Conservation (phyloP, 1,140 invertebrate species). For the Phymorhynchus buccinoides region DNA sequence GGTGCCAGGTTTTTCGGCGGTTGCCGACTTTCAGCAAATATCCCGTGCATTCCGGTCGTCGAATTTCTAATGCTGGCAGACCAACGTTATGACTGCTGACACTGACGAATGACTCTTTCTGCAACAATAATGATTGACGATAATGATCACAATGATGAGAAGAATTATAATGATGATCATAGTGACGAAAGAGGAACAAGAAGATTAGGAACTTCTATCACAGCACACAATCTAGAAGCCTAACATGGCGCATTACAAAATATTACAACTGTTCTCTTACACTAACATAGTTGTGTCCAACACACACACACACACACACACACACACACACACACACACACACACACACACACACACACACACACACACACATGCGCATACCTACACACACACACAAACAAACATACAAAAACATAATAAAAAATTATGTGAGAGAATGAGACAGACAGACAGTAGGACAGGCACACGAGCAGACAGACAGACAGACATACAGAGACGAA, state of each 20-base stretch:
- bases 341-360: neutral
- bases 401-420: neutral
- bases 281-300: too few species aligned
- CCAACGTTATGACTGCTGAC: constrained; percentile 76
- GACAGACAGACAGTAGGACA: neutral
- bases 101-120: constrained; percentile 86
- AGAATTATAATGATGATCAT: neutral
- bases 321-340: neutral
- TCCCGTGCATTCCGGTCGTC: constrained; percentile 90
- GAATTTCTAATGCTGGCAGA: constrained; percentile 78
- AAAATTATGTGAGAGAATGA: too few species aligned
- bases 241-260: too few species aligned
- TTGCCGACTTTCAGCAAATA: constrained; percentile 85
- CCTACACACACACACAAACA: neutral
- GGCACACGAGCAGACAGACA: neutral
- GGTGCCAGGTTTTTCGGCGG: constrained; percentile 86
- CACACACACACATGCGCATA: neutral
- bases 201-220: neutral
- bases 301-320: too few species aligned
- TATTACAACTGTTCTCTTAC: too few species aligned
- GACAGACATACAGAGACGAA: neutral
- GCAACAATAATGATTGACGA: constrained; percentile 31
- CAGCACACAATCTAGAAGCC: too few species aligned
- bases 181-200: neutral
- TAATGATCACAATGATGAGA: neutral